Base-by-base conservation (phyloP, 2,888 invertebrate species). In the Endomychus coccineus region DNA sequence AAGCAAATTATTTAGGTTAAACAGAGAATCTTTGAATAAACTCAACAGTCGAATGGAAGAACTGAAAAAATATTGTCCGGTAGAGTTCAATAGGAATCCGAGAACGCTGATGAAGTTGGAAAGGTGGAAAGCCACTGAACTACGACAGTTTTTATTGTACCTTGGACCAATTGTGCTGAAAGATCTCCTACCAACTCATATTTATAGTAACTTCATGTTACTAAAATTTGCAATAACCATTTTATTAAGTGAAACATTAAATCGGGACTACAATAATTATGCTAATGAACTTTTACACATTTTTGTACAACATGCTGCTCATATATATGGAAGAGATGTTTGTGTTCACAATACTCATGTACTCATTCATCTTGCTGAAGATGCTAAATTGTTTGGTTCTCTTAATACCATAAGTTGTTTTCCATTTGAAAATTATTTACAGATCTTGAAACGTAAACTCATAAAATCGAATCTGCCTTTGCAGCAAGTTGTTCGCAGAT, bases 61-160 rank as follows among this genome's bases (percentile, higher is more conserved):
- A 10, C 9, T 39, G 3, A 15, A 29, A 21, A 29, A 22, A 12
- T 36, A 35, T 22, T 49, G 50, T 45, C 53, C 56, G 3, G n/a
- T 5, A 28, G 51, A 54, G 6, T 51, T 55, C 28, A 45, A 40
- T 13, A 25, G 53, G 11, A 54, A 52, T 42, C 45, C 53, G 14
- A 31, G 53, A 31, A 29, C 41, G 4, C 11, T 50, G 7, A 30
- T 16, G 16, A 46, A 51, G 29, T 14, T 49, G 17, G 48, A 50
- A 27, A 16, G 28, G 9, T 51, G 50, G 49, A 51, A 50, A 34
- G 50, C 49, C 4, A 50, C 49, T 12, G 54, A 54, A 40, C 41
- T 48, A 13, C 16, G 48, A 6, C 41, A 46, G 32, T 49, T 49
- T 42, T 35, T 51, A 23, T 22, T 51, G 10, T 48, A 49, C 36